Base-by-base conservation (phyloP, 2,113 vertebrate genomes). In the Copsychus sechellarum region DNA sequence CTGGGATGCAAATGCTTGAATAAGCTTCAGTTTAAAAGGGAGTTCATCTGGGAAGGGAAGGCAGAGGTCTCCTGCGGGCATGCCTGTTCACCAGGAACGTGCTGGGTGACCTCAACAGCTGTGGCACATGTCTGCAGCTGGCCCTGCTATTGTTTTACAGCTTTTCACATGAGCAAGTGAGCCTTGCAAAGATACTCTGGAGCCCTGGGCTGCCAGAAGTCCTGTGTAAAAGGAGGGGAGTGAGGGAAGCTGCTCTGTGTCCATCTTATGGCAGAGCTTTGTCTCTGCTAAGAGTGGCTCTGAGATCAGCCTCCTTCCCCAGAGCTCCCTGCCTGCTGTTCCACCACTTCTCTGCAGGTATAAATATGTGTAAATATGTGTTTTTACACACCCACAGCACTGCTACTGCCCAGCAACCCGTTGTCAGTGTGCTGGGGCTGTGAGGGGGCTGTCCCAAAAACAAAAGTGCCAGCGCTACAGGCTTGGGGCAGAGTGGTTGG, bases 21-120 rank as follows among this genome's bases (percentile, higher is more conserved):
- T 86, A 50, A 76, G 58, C 74, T 95, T 94, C 42, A 50, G 45
- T 85, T 95, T 89, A 87, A 89, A 31, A 38, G 45, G 76, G 56
- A 85, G 19, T 47, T 92, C 31, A 69, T 91, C 42, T 47, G 58
- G 70, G 58, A 69, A 82, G 73, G 73, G 53, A 92, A 90, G 74
- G 84, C 77, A 65, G 56, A 90, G 72, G 33, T 72, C 45, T 93
- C 61, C 73, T 2, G 4, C 56, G 66, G 77, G 48, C 21, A 4
- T 12, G 34, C 14, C 83, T n/a, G 48, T 73, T 77, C 82, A 29
- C 17, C 28, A 67, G 86, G 72, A 84, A 60, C 16, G 40, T 8
- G 2, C 77, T n/a, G 43, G 8, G 54, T 95, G 83, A 91, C 70
- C 88, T 33, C n/a, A 64, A 14, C n/a, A 73, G 23, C 73, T 12